These are phyloP conservation scores for Hemaris fuciformis DNA, from an alignment of 2,888 invertebrate genomes.

Conservation along the genomic window DNA sequence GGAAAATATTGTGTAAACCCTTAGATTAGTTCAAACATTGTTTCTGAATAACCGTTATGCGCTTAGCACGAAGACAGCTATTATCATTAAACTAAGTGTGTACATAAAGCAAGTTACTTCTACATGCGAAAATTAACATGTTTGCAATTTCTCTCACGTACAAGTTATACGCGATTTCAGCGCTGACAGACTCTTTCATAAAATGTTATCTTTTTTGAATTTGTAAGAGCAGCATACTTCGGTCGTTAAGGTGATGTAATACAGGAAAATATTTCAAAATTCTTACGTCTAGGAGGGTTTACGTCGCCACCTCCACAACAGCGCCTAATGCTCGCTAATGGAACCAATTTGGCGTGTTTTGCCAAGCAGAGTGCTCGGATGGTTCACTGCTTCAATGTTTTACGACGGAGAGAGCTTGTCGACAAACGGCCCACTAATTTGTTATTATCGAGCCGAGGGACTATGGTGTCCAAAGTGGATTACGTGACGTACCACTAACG, in stretches of 20 bases:
- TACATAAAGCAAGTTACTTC: not conserved
- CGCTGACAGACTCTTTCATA: not conserved
- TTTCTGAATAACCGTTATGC: too few species aligned
- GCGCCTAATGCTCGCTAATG: conserved; percentile 60
- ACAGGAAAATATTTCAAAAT: not conserved
- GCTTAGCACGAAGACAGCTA: too few species aligned
- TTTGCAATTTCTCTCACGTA: not conserved
- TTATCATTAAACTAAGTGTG: too few species aligned
- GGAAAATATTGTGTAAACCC: too few species aligned
- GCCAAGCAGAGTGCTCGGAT: conserved; percentile 32
- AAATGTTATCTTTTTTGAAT: not conserved
- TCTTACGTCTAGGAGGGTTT: not conserved
- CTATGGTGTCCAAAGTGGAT: conserved; percentile 1
- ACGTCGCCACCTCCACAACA: conserved; percentile 1
- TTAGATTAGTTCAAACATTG: too few species aligned
- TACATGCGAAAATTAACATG: not conserved
- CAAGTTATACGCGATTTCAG: not conserved
- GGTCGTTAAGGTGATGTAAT: not conserved
- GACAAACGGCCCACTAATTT: conserved; percentile 22
- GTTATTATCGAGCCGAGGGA: conserved; percentile 7
- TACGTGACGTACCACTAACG: not conserved
- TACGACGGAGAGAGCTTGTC: conserved; percentile 15
- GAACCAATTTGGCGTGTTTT: conserved; percentile 65
- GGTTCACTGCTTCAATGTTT: conserved; percentile 1
- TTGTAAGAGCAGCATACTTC: not conserved